These are phyloP conservation scores for Ochropacha duplaris DNA, from an alignment of 2,888 invertebrate species.

Conservation along the genomic window DNA sequence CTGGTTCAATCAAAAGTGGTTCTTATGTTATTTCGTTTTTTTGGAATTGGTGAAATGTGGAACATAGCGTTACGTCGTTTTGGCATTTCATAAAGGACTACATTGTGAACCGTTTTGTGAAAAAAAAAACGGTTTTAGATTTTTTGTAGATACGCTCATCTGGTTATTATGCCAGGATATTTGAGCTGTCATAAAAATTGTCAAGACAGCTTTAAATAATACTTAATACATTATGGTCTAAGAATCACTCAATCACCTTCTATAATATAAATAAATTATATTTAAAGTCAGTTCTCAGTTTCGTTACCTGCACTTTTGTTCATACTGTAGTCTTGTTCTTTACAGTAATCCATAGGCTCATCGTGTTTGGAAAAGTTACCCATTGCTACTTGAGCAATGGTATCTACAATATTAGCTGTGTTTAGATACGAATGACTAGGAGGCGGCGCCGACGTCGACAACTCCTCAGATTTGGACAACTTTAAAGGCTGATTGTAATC, in stretches of 20 bases:
- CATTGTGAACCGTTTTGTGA: too few species aligned
- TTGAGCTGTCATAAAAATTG: neutral
- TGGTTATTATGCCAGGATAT: neutral
- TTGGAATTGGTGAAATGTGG: too few species aligned
- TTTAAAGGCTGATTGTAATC: slow-evolving; percentile 83
- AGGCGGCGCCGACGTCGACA: slow-evolving; percentile 70
- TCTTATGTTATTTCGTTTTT: too few species aligned
- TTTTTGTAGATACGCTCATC: too few species aligned
- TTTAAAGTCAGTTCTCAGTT: slow-evolving; percentile 44
- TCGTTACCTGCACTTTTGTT: slow-evolving; percentile 54
- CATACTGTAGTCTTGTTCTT: slow-evolving; percentile 67
- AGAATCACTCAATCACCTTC: neutral
- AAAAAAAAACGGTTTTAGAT: too few species aligned
- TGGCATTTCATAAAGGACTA: too few species aligned
- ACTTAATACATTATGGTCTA: neutral
- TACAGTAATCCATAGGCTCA: slow-evolving; percentile 67
- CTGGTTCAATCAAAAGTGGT: too few species aligned
- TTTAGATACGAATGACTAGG: slow-evolving; percentile 73
- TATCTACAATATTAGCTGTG: slow-evolving; percentile 66
- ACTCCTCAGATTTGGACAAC: slow-evolving; percentile 83
- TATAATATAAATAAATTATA: slow-evolving; percentile 6
- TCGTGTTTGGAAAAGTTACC: slow-evolving; percentile 71
- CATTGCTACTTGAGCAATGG: slow-evolving; percentile 72
- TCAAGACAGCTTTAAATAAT: neutral
- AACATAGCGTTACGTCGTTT: too few species aligned